Evolutionary conservation across 2,113 vertebrate genomes (phyloP).

Genomic region (Hippocampus abdominalis): DNA sequence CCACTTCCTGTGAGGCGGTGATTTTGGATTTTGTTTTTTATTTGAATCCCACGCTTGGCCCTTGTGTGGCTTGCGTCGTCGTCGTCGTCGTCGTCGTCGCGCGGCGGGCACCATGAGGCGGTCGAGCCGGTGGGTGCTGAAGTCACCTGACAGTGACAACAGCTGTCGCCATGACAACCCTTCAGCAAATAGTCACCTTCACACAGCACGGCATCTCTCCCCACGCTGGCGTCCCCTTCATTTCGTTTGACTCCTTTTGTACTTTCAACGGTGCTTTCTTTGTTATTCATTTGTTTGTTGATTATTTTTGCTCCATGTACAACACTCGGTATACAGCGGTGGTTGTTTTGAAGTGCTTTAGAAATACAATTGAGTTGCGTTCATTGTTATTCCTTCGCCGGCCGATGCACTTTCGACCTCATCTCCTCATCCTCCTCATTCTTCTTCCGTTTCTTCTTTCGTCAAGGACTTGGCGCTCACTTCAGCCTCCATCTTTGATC

Average conservation of each 20-base stretch:
- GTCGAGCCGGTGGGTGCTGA: not conserved
- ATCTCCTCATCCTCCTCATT: not conserved
- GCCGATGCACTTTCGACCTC: too few species aligned
- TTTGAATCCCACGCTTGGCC: too few species aligned
- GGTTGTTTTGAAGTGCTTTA: too few species aligned
- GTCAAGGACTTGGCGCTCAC: not conserved
- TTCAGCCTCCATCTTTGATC: slow-evolving; percentile 14
- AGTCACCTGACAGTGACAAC: slow-evolving; percentile 11
- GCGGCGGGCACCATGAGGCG: not conserved
- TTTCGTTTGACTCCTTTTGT: too few species aligned
- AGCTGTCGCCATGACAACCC: slow-evolving; percentile 34
- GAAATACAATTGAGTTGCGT: too few species aligned
- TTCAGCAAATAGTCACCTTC: slow-evolving; percentile 16
- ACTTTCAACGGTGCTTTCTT: not conserved
- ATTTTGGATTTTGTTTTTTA: not conserved
- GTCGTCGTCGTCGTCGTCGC: too few species aligned
- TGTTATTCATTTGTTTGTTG: not conserved
- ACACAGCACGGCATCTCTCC: not conserved
- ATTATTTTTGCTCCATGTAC: too few species aligned
- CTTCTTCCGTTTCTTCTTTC: not conserved
- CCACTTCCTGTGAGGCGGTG: not conserved
- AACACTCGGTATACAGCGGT: too few species aligned
- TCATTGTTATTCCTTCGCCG: too few species aligned
- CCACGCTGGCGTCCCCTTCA: too few species aligned
- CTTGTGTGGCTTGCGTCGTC: too few species aligned